Base-by-base conservation (phyloP, 2,113 vertebrate genomes). In the Larimichthys crocea region DNA sequence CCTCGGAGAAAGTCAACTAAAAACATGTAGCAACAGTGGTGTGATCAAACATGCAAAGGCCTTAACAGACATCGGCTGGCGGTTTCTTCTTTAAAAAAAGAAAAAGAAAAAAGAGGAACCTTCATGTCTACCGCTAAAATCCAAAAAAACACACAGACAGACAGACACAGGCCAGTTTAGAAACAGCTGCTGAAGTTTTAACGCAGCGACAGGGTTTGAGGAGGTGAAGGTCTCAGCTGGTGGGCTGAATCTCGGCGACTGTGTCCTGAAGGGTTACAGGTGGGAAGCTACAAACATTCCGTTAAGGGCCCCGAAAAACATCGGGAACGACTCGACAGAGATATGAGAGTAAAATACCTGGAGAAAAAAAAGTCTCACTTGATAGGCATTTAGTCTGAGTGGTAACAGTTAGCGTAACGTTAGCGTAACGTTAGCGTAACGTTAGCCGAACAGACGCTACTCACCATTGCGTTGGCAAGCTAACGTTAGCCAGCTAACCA, bases 401-500 rank as follows among this genome's bases (percentile, higher is more conserved):
- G 15, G 35, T 77, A 53, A 59, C 52, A n/a, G 72, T 60, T 81
- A 84, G 59, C 85, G 22, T 44, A 61, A 65, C 42, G 55, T 76
- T 85, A 86, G 80, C 84, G 60, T 60, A 67, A 65, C 42, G 55
- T 76, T 85, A 86, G 80, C 84, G 60, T 60, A 67, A 66, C 76
- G 61, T 82, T 88, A 85, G 79, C 82, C 29, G 56, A 76, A 84
- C 85, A 73, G 79, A 66, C 64, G 63, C 63, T 74, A 92, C 92
- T 92, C 53, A 93, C 93, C 93, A 93, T 93, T 71, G 87, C 92
- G 83, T 48, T 82, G 87, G 88, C 44, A 73, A 59, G 91, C 88
- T 92, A 94, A 86, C 91, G 59, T 89, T 86, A 89, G 92, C 91
- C 42, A 65, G 89, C 90, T 91, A 91, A 88, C 87, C 77, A 80